These are phyloP conservation scores for Lasioglossum morio DNA, from an alignment of 2,888 invertebrate species.

Conservation along the genomic window DNA sequence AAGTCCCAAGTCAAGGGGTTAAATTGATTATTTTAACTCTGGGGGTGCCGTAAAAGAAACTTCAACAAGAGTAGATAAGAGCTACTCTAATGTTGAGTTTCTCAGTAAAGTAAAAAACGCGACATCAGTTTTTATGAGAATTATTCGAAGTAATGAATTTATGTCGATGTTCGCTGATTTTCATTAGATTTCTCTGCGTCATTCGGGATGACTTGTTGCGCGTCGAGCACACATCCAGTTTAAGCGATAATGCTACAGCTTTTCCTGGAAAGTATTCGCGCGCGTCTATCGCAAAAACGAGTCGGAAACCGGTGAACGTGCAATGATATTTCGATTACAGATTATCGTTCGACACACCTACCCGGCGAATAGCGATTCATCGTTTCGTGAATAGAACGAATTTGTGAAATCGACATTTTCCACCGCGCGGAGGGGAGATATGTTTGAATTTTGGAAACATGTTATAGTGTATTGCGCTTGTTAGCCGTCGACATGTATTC, in stretches of 20 bases:
- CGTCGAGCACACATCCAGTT: neutral
- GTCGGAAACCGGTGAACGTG: neutral
- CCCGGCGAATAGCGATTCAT: neutral
- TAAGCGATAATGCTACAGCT: conserved; percentile 13
- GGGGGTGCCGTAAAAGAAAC: too few species aligned
- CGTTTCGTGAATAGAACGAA: neutral
- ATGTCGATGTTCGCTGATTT: neutral
- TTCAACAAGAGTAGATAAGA: too few species aligned
- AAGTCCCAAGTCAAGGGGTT: too few species aligned
- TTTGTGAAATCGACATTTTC: neutral
- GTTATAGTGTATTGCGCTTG: neutral
- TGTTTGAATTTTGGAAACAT: neutral
- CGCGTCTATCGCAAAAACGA: neutral
- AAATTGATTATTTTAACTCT: too few species aligned
- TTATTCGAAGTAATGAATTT: neutral
- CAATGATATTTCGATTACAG: neutral
- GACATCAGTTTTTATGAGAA: neutral
- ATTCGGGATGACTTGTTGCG: neutral
- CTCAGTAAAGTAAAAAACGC: neutral
- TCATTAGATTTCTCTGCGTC: conserved; percentile 16
- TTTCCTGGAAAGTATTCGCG: conserved; percentile 7
- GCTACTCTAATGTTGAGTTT: neutral
- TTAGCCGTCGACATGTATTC: neutral
- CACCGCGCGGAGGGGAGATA: neutral
- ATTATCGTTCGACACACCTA: neutral